Percentiles rank a stretch among this genome's conserved stretches.
phyloP scores from a whole-genome alignment of 2,113 vertebrate species.

The Tachycineta bicolor region DNA sequence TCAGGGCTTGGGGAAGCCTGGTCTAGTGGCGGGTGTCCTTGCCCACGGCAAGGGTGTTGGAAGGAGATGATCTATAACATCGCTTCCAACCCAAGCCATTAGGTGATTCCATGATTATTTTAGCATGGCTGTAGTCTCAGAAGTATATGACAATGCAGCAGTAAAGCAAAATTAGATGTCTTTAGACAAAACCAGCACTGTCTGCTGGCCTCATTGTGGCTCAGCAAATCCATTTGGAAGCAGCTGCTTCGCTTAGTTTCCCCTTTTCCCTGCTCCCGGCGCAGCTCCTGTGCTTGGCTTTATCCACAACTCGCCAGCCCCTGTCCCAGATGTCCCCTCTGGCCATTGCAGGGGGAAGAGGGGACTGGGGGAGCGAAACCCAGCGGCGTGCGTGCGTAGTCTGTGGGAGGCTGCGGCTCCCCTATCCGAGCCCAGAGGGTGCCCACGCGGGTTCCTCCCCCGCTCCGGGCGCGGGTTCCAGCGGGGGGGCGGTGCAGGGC shows the following conservation, averaged over 20 bases:
- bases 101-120: rapidly evolving
- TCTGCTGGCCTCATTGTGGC: neutral
- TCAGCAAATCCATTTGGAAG: neutral
- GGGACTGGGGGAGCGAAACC: rapidly evolving
- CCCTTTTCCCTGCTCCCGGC: no score
- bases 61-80: neutral
- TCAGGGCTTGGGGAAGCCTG: neutral
- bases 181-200: neutral
- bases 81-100: neutral
- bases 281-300: neutral
- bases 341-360: neutral
- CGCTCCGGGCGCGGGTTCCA: neutral
- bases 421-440: neutral
- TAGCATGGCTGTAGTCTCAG: no score
- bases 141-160: rapidly evolving
- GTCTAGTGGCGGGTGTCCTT: neutral
- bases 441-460: neutral
- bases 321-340: no score
- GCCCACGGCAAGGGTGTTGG: no score
- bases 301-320: rapidly evolving
- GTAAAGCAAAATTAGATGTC: neutral
- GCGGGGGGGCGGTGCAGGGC: neutral
- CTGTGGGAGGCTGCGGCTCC: neutral
- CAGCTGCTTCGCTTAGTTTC: neutral
- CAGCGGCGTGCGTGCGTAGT: rapidly evolving